Evolutionary conservation across 2,797 vertebrate species (phyloP), one percentile per base, ranked within the genome.

Genomic region (Lepilemur septentrionalis): DNA sequence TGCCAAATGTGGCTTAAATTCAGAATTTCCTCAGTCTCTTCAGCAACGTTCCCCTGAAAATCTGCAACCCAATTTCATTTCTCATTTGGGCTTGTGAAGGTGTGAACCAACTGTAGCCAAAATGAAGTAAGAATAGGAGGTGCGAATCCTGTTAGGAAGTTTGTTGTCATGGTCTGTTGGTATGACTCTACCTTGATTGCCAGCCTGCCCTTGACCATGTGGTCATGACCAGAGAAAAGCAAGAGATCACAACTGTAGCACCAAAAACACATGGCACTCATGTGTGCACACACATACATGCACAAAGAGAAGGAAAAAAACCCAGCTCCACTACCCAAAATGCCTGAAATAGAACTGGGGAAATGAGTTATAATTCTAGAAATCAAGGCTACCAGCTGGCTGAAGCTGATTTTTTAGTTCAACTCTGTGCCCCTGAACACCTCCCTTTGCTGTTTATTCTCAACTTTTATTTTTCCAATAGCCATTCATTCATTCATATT

Each of bases 1-100:
- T 82, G 94, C 89, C 95, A 96, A 97, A 46, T 82, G 43, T 73
- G 81, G 84, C 91, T 96, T 61, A 82, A 95, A 91, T 93, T 95
- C 96, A 93, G 79, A 94, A 94, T 75, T 93, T 91, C 93, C 80
- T 96, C 90, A 63, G 75, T 65, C 35, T 93, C 59, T 86, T 81
- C 91, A 94, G 91, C 76, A 73, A 92, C 22, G 8, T 79, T 96
- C 93, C 79, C 84, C 85, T 67, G 89, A 87, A 97, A 97, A 92
- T 87, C 70, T 87, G 90, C 91, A 91, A 2, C 72, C 52, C 12
- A 5, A 88, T 78, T 35, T 50, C 75, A 70, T 72, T 91, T 93
- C 91, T 82, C 41, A 6, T 67, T 81, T 80, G 83, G 57, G n/a
- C 61, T 85, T 46, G 63, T 17, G 38, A 43, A 94, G 76, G 91